phyloP scores from a whole-genome alignment of 2,797 vertebrate species.

The Streptopelia turtur region DNA sequence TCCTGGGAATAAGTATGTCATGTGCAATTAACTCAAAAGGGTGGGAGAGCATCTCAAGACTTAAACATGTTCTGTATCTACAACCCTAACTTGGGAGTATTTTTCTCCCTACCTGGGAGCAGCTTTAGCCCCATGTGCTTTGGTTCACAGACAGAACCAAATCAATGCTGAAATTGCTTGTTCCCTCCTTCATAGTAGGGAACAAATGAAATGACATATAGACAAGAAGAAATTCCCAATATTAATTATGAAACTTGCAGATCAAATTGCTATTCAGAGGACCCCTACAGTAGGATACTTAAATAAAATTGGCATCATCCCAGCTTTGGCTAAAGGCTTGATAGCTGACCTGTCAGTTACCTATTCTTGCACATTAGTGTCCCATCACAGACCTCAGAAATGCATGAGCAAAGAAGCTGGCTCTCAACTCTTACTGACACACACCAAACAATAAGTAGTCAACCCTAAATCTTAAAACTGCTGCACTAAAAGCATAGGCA shows the following conservation, averaged over 20 bases:
- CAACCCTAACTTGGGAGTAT: not conserved
- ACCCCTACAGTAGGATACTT: not conserved
- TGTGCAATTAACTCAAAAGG: not conserved
- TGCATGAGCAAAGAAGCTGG: not conserved
- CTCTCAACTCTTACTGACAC: not conserved
- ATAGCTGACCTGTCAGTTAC: too few species aligned
- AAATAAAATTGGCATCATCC: not conserved
- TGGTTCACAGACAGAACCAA: not conserved
- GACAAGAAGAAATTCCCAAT: not conserved
- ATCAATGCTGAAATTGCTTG: not conserved
- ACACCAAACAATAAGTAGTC: not conserved
- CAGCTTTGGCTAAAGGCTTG: not conserved
- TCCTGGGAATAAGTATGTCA: not conserved
- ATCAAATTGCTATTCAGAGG: not conserved
- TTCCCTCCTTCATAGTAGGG: not conserved
- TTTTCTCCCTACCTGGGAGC: not conserved
- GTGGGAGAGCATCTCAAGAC: not conserved
- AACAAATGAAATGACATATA: not conserved
- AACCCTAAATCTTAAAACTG: not conserved
- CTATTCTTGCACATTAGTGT: not conserved
- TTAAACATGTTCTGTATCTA: not conserved
- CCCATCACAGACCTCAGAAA: too few species aligned
- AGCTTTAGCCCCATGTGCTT: accelerated
- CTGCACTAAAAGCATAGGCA: not conserved
- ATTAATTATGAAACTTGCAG: not conserved